phyloP scores from a whole-genome alignment of 2,113 vertebrate species.

The Diglossa brunneiventris region DNA sequence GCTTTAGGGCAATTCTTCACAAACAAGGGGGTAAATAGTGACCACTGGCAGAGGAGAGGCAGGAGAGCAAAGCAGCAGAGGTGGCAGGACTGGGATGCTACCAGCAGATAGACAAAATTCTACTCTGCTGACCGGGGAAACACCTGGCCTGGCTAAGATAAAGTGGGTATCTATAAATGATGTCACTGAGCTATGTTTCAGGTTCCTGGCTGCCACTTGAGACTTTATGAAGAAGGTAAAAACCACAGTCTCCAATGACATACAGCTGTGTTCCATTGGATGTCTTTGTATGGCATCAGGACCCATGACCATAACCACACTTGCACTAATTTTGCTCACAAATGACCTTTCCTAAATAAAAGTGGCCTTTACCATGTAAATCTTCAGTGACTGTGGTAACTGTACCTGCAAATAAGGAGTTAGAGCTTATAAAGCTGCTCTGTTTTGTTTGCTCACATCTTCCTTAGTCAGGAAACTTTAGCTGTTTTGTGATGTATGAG shows the following conservation, averaged over 20 bases:
- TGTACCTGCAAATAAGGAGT: neutral
- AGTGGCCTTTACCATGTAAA: neutral
- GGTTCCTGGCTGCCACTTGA: neutral
- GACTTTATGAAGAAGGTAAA: neutral
- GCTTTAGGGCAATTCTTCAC: neutral
- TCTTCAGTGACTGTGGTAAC: neutral
- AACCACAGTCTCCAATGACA: neutral
- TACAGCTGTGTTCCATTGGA: neutral
- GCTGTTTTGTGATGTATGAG: neutral
- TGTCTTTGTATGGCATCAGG: neutral
- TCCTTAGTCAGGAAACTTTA: neutral
- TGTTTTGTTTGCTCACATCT: neutral
- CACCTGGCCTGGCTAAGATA: neutral
- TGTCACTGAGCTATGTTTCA: neutral
- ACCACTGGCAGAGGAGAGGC: neutral
- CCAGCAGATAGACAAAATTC: neutral
- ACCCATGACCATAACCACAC: neutral
- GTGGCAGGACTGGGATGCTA: neutral
- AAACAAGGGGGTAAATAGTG: accelerated
- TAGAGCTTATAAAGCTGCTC: neutral
- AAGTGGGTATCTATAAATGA: neutral
- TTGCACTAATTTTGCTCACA: neutral
- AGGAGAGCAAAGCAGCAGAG: neutral
- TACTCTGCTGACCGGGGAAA: neutral
- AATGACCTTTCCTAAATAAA: neutral